Evolutionary conservation across 2,113 vertebrate genomes (phyloP).

Genomic region (Smithornis capensis): DNA sequence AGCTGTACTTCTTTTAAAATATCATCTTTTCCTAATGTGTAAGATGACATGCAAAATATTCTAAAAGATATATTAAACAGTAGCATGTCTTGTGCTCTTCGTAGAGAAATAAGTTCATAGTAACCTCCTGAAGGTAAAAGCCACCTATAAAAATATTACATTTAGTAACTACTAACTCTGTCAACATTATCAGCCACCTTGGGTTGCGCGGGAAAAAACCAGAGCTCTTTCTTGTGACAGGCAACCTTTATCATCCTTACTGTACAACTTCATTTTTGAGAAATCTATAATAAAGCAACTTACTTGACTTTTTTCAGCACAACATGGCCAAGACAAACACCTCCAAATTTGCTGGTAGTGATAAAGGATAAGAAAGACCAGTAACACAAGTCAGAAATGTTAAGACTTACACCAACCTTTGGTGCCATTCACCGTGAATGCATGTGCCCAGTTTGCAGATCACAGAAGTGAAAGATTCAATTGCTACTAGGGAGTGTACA

Average conservation of each 20-base stretch:
- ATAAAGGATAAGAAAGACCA: neutral
- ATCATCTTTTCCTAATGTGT: neutral
- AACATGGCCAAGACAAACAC: neutral
- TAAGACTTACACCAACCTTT: slow-evolving; percentile 1
- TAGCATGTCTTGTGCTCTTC: neutral
- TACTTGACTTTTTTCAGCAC: neutral
- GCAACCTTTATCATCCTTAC: neutral
- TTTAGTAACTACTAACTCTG: neutral
- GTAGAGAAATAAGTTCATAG: neutral
- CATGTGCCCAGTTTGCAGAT: neutral
- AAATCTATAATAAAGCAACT: neutral
- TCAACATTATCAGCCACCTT: neutral
- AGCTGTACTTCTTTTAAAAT: neutral
- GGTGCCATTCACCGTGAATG: neutral
- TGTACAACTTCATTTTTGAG: neutral
- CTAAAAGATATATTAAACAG: neutral
- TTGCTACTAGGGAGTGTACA: neutral
- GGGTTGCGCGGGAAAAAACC: neutral
- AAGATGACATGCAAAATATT: neutral
- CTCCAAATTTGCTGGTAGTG: neutral
- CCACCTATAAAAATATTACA: neutral
- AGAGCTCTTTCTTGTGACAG: neutral
- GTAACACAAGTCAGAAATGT: neutral
- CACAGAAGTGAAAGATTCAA: neutral
- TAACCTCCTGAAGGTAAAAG: neutral